Conservation (phyloP, 2,888 invertebrate species). For the Cremastinae sp. region DNA sequence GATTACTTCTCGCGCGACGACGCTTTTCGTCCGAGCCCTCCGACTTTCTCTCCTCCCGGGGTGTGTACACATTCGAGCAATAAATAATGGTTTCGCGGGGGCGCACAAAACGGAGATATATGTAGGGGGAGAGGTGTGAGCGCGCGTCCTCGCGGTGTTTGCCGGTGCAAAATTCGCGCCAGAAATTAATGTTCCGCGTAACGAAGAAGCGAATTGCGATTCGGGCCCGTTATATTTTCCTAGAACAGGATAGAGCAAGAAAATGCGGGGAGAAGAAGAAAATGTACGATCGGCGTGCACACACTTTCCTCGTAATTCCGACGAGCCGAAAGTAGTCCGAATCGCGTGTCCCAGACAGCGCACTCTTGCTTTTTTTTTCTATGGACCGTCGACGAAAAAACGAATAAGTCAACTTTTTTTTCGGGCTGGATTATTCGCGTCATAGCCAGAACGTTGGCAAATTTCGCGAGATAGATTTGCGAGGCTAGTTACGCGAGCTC, state of each 20-base stretch:
- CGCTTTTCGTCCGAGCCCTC: slow-evolving; percentile 17
- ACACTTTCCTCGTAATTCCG: slow-evolving; percentile 48
- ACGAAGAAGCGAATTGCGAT: slow-evolving; percentile 61
- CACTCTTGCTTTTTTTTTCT: not conserved
- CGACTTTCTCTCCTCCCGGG: not conserved
- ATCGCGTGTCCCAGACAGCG: not conserved
- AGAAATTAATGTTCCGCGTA: slow-evolving; percentile 62
- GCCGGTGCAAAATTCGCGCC: slow-evolving; percentile 20
- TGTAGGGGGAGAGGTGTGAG: slow-evolving; percentile 1
- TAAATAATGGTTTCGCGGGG: slow-evolving; percentile 57
- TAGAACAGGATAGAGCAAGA: slow-evolving; percentile 8
- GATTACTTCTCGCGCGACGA: slow-evolving; percentile 59
- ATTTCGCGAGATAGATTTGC: slow-evolving; percentile 20
- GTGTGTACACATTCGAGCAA: slow-evolving; percentile 42
- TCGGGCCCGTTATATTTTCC: slow-evolving; percentile 52
- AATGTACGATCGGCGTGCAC: slow-evolving; percentile 31
- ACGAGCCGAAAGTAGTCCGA: slow-evolving; percentile 8
- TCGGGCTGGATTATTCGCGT: slow-evolving; percentile 44
- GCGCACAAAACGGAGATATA: slow-evolving; percentile 32
- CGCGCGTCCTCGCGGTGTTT: slow-evolving; percentile 27
- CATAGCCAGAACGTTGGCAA: slow-evolving; percentile 19
- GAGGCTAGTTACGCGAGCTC: slow-evolving; percentile 1
- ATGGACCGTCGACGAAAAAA: slow-evolving; percentile 19
- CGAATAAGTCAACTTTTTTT: slow-evolving; percentile 44
- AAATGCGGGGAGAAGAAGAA: not conserved